Conservation (phyloP, 2,113 vertebrate genomes). For the Barnardius zonarius region DNA sequence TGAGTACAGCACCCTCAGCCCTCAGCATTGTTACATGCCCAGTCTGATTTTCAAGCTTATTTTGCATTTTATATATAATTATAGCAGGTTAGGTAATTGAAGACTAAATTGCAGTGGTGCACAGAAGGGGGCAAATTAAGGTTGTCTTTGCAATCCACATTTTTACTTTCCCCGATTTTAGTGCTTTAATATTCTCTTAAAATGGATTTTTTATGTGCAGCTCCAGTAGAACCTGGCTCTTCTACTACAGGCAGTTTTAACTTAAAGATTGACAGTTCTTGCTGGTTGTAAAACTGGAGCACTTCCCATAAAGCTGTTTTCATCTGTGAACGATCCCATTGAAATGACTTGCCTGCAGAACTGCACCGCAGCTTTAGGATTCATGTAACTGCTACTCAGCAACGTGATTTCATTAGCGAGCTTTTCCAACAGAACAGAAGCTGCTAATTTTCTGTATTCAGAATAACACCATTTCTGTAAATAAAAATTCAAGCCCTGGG, state of each 20-base stretch:
- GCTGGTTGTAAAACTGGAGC: slow-evolving; percentile 36
- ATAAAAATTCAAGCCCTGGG: slow-evolving; percentile 64
- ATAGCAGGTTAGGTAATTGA: background rate
- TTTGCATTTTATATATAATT: background rate
- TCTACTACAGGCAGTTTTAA: background rate
- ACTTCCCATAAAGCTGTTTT: slow-evolving; percentile 41
- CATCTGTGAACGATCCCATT: background rate
- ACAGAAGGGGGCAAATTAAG: background rate
- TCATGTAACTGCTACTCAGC: slow-evolving; percentile 4
- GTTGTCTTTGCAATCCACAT: background rate
- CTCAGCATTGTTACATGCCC: background rate
- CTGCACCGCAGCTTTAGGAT: background rate
- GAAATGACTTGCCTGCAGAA: background rate
- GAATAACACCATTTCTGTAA: slow-evolving; percentile 57
- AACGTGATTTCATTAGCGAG: slow-evolving; percentile 17
- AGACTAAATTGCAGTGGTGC: background rate
- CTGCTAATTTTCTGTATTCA: slow-evolving; percentile 43
- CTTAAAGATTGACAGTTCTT: slow-evolving; percentile 36
- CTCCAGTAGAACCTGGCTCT: background rate
- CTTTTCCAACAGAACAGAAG: slow-evolving; percentile 35
- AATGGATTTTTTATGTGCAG: slow-evolving; percentile 5
- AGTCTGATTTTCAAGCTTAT: background rate
- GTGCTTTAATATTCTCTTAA: background rate
- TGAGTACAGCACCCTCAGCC: background rate
- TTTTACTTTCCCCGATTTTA: background rate